Evolutionary conservation across 2,113 vertebrate genomes (phyloP), one percentile per base, ranked within the genome.

Genomic region (Psittacula cyanocephala): DNA sequence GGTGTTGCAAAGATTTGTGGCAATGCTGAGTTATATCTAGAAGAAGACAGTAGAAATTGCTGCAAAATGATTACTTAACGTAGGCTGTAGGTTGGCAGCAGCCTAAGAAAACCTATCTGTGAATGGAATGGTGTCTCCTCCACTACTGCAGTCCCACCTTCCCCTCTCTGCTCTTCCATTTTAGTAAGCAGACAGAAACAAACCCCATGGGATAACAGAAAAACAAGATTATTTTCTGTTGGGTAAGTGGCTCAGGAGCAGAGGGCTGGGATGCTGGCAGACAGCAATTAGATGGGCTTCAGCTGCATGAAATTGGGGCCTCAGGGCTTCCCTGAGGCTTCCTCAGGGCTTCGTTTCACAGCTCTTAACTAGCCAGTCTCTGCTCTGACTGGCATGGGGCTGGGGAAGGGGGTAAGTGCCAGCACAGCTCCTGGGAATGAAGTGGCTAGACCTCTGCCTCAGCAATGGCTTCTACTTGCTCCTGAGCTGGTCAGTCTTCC

Each of bases 321-420:
- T 59, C 2, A 1, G 43, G 86, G 83, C 72, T 95, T 86, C 71
- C 37, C 53, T 59, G 37, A 37, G 37, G 37, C 37, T 37, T 37
- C 37, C 37, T 37, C 37, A 37, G 37, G 37, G 76, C 44, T 44
- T n/a, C 3, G 0, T 65, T 57, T 64, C 59, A 24, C 2, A 10
- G 49, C 72, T 47, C 41, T 17, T 22, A 13, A 10, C 14, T 9
- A 18, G 43, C 39, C 5, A 3, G 19, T 33, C 47, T 33, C 43
- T 1, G 0, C 72, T 74, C 31, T 1, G 0, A 2, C 47, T 25
- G 2, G 4, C 44, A 67, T 4, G 5, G 53, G 68, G 18, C 55
- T 23, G 50, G 5, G 17, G 9, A 7, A 7, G 13, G 19, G 47
- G 7, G 4, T 11, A 47, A 17, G 60, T 3, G n/a, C 55, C 79